phyloP scores from a whole-genome alignment of 2,797 vertebrate species.

The Melopsittacus undulatus region DNA sequence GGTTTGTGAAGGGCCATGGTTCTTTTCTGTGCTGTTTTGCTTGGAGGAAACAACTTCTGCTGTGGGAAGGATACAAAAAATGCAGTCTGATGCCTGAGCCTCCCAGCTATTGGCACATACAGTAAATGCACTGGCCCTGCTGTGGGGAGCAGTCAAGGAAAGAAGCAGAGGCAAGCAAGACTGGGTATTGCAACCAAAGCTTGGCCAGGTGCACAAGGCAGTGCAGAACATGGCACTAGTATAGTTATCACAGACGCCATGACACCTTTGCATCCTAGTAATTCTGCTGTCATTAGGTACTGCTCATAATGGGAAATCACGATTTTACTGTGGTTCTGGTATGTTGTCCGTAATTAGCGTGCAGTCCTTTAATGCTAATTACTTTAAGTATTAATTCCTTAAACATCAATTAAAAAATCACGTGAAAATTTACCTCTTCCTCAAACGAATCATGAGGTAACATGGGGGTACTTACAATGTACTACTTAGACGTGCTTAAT shows the following conservation, averaged over 20 bases:
- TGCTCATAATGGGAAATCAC: conserved; percentile 24
- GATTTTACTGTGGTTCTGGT: conserved; percentile 14
- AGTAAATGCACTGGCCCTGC: background rate
- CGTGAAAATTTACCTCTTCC: conserved; percentile 45
- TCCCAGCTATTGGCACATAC: background rate
- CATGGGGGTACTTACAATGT: conserved; percentile 19
- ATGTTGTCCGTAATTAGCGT: conserved; percentile 38
- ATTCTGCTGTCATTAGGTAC: conserved; percentile 31
- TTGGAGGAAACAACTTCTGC: background rate
- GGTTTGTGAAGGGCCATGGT: background rate
- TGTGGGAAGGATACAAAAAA: background rate
- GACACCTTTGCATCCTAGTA: background rate
- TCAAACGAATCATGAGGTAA: conserved; percentile 25
- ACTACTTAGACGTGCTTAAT: conserved; percentile 47
- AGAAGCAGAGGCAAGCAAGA: background rate
- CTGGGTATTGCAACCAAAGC: background rate
- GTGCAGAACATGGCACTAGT: background rate
- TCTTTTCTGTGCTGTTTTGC: background rate
- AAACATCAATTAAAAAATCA: conserved; percentile 52
- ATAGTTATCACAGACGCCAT: background rate
- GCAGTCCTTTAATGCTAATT: conserved; percentile 35
- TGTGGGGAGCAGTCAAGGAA: background rate
- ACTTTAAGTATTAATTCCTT: conserved; percentile 52
- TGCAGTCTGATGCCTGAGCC: background rate
- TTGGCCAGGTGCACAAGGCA: background rate